phyloP scores from a whole-genome alignment of 64 coral and sea anemone genomes.

The Stichodactyla mertensii region DNA sequence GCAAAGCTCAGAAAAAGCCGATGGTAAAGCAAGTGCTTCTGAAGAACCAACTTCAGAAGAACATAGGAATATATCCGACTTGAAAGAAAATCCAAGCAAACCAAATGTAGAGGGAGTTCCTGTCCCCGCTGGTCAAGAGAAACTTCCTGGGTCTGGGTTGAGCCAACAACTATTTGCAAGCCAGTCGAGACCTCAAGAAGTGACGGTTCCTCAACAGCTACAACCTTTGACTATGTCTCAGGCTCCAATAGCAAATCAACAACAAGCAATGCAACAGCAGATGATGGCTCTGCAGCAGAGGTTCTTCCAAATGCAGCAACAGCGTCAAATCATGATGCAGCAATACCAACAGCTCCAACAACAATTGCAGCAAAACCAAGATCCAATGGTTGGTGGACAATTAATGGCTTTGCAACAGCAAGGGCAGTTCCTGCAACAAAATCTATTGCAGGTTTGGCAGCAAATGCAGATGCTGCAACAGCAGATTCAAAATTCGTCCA shows the following conservation, averaged over 20 bases:
- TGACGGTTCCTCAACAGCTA: not conserved
- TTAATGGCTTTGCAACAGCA: constrained; percentile 64
- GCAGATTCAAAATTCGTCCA: constrained; percentile 19
- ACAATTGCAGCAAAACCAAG: constrained; percentile 81
- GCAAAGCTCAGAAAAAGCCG: not conserved
- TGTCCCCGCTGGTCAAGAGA: not conserved
- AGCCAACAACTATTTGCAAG: not conserved
- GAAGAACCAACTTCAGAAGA: not conserved
- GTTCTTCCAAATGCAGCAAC: constrained; percentile 83
- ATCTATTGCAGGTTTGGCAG: constrained; percentile 72
- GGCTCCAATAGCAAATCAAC: constrained; percentile 27
- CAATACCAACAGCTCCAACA: constrained; percentile 87
- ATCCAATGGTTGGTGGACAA: constrained; percentile 55
- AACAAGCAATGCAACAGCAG: constrained; percentile 74
- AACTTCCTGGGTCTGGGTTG: not conserved
- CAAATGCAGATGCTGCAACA: constrained; percentile 79
- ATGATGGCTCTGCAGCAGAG: constrained; percentile 53
- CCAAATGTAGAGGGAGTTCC: not conserved
- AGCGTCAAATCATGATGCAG: constrained; percentile 75
- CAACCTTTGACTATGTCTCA: constrained; percentile 20
- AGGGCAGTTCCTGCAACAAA: constrained; percentile 82
- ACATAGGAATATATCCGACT: not conserved
- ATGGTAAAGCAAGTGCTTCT: not conserved
- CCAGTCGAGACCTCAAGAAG: constrained; percentile 15
- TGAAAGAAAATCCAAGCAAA: not conserved